Conservation (phyloP, 2,888 invertebrate genomes). For the Napeogenes sylphis region DNA sequence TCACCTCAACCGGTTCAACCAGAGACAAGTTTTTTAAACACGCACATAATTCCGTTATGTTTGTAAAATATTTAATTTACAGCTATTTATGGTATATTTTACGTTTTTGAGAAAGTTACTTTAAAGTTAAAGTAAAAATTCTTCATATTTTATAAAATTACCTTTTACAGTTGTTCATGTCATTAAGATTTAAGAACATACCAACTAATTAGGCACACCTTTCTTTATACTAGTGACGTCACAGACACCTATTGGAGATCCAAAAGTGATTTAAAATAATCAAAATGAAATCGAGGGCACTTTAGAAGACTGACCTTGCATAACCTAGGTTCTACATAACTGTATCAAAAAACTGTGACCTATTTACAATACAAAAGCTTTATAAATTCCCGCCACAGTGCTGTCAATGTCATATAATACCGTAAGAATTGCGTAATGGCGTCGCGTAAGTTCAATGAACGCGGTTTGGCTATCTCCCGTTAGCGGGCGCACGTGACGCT, state of each 20-base stretch:
- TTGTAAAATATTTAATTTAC: slow-evolving; percentile 36
- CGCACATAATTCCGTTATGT: slow-evolving; percentile 37
- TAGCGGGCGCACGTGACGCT: slow-evolving; percentile 64
- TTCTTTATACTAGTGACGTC: no score
- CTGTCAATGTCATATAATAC: slow-evolving; percentile 35
- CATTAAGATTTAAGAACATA: no score
- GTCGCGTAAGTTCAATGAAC: slow-evolving; percentile 55
- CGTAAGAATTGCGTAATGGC: slow-evolving; percentile 33
- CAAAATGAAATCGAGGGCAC: no score
- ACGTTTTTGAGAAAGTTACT: slow-evolving; percentile 20
- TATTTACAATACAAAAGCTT: slow-evolving; percentile 54
- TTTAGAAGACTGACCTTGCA: background rate
- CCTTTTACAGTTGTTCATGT: no score
- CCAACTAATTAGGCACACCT: no score
- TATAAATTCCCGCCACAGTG: slow-evolving; percentile 65
- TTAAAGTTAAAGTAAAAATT: background rate
- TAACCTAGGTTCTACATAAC: slow-evolving; percentile 3
- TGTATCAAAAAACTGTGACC: slow-evolving; percentile 46
- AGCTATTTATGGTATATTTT: slow-evolving; percentile 26
- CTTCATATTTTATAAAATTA: background rate
- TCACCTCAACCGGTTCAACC: slow-evolving; percentile 52
- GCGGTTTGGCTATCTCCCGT: slow-evolving; percentile 69
- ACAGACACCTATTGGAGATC: no score
- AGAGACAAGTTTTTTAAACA: slow-evolving; percentile 35
- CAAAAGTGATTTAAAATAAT: no score